Evolutionary conservation across 1,140 invertebrate species (phyloP).

Genomic region (Diabrotica virgifera): DNA sequence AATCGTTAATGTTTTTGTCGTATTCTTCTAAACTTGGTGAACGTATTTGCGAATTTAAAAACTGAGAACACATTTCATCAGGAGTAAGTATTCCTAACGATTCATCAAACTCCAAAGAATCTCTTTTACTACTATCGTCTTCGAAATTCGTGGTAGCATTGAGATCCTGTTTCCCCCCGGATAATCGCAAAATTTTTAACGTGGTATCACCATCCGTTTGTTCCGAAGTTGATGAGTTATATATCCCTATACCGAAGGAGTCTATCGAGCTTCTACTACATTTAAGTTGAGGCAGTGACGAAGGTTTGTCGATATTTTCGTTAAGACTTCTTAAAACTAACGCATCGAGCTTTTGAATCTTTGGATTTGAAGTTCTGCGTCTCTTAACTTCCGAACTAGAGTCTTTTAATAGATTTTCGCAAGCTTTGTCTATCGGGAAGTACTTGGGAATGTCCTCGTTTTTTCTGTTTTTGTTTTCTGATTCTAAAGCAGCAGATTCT

Average conservation of each 20-base stretch:
- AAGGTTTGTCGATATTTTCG: conserved; percentile 24
- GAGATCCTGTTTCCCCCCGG: background rate
- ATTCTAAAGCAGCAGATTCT: background rate
- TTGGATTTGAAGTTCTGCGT: conserved; percentile 14
- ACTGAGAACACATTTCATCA: conserved; percentile 74
- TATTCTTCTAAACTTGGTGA: conserved; percentile 40
- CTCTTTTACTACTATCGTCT: conserved; percentile 35
- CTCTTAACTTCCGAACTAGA: conserved; percentile 26
- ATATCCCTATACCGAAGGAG: background rate
- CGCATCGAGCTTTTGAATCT: conserved; percentile 8
- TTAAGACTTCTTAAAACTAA: conserved; percentile 6
- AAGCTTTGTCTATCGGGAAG: conserved; percentile 8
- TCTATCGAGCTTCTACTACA: background rate
- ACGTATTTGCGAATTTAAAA: conserved; percentile 49
- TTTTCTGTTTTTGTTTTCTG: background rate
- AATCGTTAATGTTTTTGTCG: conserved; percentile 22
- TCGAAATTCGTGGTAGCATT: background rate
- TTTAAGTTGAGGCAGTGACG: conserved; percentile 27
- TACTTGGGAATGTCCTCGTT: background rate
- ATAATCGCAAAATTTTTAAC: background rate
- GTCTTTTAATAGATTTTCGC: conserved; percentile 18
- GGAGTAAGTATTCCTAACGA: conserved; percentile 82
- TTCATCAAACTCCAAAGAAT: conserved; percentile 55
- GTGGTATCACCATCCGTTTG: background rate
- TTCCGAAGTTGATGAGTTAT: conserved; percentile 7